Base-by-base conservation (phyloP, 35 echinoderm and acorn worm species). In the Lytechinus pictus region DNA sequence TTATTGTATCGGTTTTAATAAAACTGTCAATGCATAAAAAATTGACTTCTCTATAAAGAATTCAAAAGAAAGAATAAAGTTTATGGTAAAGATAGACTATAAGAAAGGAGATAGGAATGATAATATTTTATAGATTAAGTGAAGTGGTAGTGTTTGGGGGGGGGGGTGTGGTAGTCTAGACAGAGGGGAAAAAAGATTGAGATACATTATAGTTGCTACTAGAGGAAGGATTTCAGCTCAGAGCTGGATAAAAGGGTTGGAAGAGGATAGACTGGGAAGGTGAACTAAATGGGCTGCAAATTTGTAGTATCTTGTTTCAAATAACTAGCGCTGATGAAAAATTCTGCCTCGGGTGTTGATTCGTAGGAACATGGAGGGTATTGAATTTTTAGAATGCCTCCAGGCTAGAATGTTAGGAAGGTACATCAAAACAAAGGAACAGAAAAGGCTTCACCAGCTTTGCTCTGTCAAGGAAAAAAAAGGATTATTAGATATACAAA, bases 281-380 rank as follows among this genome's bases (percentile, higher is more conserved):
- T 52, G 88, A 90, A 90, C 88, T 54, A 90, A 90, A 90, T 90
- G 88, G 88, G 29, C 88, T 90, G 52, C 88, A 90, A 90, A 90
- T 90, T 90, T 44, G 13, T 13, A 90, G 88, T 52, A 54, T 90
- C 88, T 90, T 90, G 28, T 90, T 52, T 90, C 88, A 52, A 54
- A 54, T 90, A 90, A 52, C 52, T 54, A 52, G 88, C 88, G 52
- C 52, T 90, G 28, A 90, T 52, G 52, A 90, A 54, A 90, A 52
- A 90, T 90, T 90, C 28, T 90, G 88, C 88, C 88, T 7, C 29
- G 52, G 52, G 88, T 90, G 52, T 90, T 90, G 88, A 90, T 90
- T 90, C 44, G 52, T 90, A 90, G 88, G 24, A 90, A 90, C 52
- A 54, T 90, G 88, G 88, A 90, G 88, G 88, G 88, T 90, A 52